Base-by-base conservation (phyloP, 2,797 vertebrate genomes). In the Neoniphon sammara region DNA sequence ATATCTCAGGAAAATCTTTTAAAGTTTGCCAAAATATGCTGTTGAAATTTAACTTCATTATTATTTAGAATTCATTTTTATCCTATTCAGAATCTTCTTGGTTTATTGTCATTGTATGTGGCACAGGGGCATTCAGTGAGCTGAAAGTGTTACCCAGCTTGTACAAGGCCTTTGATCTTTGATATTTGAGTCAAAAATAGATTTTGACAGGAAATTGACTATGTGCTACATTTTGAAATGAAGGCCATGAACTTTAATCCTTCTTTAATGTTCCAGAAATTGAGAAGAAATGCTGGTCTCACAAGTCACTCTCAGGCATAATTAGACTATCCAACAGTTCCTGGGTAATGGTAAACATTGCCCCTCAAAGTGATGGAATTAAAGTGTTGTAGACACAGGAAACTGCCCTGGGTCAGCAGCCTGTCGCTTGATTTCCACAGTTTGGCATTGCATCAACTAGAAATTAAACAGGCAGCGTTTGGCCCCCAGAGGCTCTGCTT, bases 261-360 rank as follows among this genome's bases (percentile, higher is more conserved):
- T 72, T 21, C 60, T 65, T 77, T 58, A 73, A 75, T 63, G 58
- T 81, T 59, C 44, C 63, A 62, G 55, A 75, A 61, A 69, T 60
- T 58, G 27, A 17, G 61, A 56, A 30, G 30, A 66, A 64, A 70
- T 61, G 25, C 68, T 54, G 0, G 27, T 82, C 88, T 80, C 27
- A 30, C 18, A 68, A 82, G 60, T 78, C 63, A 50, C 77, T 78
- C 14, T 12, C 42, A 75, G 67, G 62, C 57, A 61, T 80, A 80
- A 83, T 88, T 80, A 27, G 25, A 4, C 25, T 27, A 80, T 75
- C 58, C 44, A 53, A 49, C 64, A 36, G 54, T 63, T 74, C 7
- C 42, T 49, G 44, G 47, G n/a, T 64, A 63, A 71, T 59, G 39
- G 82, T 81, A 77, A 85, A 84, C 73, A 72, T n/a, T 49, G 53